A percentile compares a stretch with the other conserved stretches of the same genome.
These are phyloP conservation scores for Melolontha melolontha DNA, from an alignment of 2,888 invertebrate species.

Conservation along the genomic window DNA sequence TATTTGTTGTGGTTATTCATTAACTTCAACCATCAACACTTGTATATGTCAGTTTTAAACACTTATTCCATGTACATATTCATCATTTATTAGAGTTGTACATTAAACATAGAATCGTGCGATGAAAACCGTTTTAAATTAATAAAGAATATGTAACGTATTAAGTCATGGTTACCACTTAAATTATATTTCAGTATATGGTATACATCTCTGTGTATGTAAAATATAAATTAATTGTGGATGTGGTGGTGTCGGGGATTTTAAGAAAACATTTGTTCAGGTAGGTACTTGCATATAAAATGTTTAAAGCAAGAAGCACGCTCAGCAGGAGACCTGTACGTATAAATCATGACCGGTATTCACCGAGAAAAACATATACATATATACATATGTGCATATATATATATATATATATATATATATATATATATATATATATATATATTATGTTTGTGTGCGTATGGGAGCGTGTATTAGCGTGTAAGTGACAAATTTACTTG, in stretches of 20 bases:
- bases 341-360: constrained; percentile 56
- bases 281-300: constrained; percentile 26
- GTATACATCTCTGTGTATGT: constrained; percentile 15
- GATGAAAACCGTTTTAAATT: constrained; percentile 38
- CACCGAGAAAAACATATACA: constrained; percentile 44
- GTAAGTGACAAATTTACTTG: constrained; percentile 62
- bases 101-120: constrained; percentile 24
- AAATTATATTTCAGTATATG: constrained; percentile 24
- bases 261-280: constrained; percentile 43
- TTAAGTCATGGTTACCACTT: constrained; percentile 40
- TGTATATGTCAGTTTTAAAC: too few species aligned
- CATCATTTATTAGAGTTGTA: neutral
- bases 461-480: constrained; percentile 43
- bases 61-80: too few species aligned
- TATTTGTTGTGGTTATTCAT: too few species aligned
- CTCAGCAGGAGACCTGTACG: constrained; percentile 50
- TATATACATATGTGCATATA: constrained; percentile 12
- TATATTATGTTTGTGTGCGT: constrained; percentile 3
- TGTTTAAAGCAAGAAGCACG: constrained; percentile 49
- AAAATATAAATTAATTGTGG: constrained; percentile 38
- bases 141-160: constrained; percentile 32
- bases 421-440: constrained; percentile 23
- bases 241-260: constrained; percentile 26
- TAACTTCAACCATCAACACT: too few species aligned
- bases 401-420: neutral